A percentile compares a stretch with the other conserved stretches of the same genome.
Evolutionary conservation across 1,140 invertebrate species (phyloP).

Genomic region (Daktulosphaira vitifoliae): DNA sequence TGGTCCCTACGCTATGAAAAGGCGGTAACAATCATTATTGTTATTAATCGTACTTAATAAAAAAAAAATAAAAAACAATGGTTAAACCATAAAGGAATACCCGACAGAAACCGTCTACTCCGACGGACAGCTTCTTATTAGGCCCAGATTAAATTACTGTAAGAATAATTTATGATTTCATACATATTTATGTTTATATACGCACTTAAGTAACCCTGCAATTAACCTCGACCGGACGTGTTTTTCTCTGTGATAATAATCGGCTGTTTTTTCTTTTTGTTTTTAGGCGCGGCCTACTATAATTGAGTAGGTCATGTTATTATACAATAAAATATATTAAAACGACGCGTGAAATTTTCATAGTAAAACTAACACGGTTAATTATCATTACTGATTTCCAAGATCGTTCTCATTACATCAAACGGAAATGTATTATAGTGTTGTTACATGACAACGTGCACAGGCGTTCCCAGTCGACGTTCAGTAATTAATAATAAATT

Average conservation of each 20-base stretch:
- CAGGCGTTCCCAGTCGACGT: too few species aligned
- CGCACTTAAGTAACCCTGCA: background rate
- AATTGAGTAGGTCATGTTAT: background rate
- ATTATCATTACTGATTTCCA: too few species aligned
- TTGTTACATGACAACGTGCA: too few species aligned
- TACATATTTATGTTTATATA: background rate
- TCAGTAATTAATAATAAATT: too few species aligned
- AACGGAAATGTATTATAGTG: too few species aligned
- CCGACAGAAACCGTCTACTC: conserved; percentile 1
- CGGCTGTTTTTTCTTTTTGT: background rate
- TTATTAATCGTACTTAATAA: conserved; percentile 13
- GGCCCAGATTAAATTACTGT: conserved; percentile 1
- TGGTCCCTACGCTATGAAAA: background rate
- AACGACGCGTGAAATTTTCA: too few species aligned
- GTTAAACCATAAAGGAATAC: background rate
- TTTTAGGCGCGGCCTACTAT: background rate
- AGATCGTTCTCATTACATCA: too few species aligned
- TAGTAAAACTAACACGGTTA: too few species aligned
- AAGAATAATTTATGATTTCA: background rate
- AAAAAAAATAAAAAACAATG: background rate
- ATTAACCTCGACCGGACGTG: conserved; percentile 28
- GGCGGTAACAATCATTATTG: conserved; percentile 28
- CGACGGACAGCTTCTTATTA: conserved; percentile 6
- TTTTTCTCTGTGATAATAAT: conserved; percentile 11
- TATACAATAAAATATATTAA: too few species aligned